Base-by-base conservation (phyloP, 2,888 invertebrate genomes). In the Netelia fuscicornis region DNA sequence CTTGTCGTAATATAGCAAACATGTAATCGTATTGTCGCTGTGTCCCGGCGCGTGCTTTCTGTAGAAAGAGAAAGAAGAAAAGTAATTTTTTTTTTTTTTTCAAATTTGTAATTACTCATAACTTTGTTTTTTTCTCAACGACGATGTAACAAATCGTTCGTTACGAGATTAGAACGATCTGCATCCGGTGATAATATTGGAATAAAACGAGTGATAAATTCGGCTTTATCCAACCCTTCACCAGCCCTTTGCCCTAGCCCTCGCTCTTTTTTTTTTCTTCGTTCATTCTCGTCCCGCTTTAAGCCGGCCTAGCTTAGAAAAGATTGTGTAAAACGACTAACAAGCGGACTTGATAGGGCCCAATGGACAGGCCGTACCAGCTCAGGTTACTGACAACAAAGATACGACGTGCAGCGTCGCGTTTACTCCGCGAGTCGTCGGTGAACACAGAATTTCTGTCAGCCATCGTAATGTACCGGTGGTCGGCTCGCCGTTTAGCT, bases 401-500 rank as follows among this genome's bases (percentile, higher is more conserved):
- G 95, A 97, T 86, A 97, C 97, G 70, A 96, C 96, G 86, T 98
- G 98, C 94, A 96, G 97, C 87, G 98, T 98, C 2, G 98, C 99
- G 94, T 99, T 99, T 94, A 97, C 97, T 85, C 98, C 99, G 11
- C 95, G 97, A 89, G 96, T 97, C 70, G 98, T 98, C 84, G 98
- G 98, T 65, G 98, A 98, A 91, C 98, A 99, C 94, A 96, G 97
- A 85, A 97, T 99, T 86, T 97, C 97, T 90, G 98, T 98, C 86
- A 96, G 96, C 83, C 97, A 98, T 85, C 97, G 96, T 92, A 97
- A 97, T 87, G 94, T 96, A 90, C 97, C 98, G 11, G 97, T 98
- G 85, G 97, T 97, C 25, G 98, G 98, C 67, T 98, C 98, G 92
- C 99, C 99, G 5, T 99, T 98, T 94, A 97, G 97, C 89, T 97